A percentile compares a stretch with the other conserved stretches of the same genome.
Evolutionary conservation across 2,797 vertebrate genomes (phyloP).

Genomic region (Silurus aristotelis): DNA sequence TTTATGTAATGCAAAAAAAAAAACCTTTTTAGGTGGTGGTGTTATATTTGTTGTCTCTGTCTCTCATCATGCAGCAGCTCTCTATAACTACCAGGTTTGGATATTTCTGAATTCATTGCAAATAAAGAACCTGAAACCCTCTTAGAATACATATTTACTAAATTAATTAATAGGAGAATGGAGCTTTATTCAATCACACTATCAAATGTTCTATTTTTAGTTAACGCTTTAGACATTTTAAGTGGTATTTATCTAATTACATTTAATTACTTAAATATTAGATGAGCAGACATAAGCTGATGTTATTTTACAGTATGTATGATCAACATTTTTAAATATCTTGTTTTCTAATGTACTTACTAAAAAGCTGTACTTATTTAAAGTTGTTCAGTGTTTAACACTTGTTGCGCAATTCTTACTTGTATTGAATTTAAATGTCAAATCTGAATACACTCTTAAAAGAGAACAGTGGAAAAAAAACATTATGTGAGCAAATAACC

Average conservation of each 20-base stretch:
- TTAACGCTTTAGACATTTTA: not conserved
- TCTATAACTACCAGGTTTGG: too few relatives aligned
- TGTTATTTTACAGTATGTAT: not conserved
- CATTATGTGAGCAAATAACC: not conserved
- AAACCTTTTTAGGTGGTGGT: not conserved
- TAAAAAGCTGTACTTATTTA: not conserved
- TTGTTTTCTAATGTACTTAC: not conserved
- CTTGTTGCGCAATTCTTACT: not conserved
- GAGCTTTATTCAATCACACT: not conserved
- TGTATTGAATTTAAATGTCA: not conserved
- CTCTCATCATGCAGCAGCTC: not conserved
- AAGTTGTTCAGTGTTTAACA: not conserved
- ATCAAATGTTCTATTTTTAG: not conserved
- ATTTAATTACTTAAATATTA: not conserved
- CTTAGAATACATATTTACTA: not conserved
- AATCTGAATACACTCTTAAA: not conserved
- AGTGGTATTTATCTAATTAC: not conserved
- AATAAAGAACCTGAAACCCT: not conserved
- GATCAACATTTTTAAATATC: not conserved
- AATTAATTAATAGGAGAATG: not conserved
- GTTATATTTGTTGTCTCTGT: not conserved
- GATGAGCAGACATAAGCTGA: not conserved
- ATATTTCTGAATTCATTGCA: not conserved
- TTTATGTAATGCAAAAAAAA: not conserved
- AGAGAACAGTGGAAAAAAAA: not conserved